phyloP scores from a whole-genome alignment of 2,113 vertebrate genomes.

The Miniopterus natalensis region DNA sequence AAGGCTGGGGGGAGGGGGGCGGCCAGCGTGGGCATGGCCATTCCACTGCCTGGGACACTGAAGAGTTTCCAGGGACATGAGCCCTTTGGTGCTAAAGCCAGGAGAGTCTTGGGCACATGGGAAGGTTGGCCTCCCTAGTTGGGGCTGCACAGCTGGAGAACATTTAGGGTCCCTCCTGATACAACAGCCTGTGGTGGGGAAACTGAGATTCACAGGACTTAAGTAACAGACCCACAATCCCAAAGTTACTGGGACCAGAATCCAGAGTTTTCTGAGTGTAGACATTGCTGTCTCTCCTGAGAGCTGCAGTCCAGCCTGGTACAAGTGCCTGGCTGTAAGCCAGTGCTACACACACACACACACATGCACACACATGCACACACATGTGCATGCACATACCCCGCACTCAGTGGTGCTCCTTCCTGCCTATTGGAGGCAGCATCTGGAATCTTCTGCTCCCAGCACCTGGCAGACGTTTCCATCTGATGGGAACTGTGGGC shows the following conservation, averaged over 20 bases:
- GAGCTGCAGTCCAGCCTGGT: fast-evolving
- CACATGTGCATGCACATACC: too few species aligned
- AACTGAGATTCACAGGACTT: not conserved
- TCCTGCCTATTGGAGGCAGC: too few species aligned
- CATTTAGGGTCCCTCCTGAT: fast-evolving
- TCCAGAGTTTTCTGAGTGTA: too few species aligned
- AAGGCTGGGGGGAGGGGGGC: fast-evolving
- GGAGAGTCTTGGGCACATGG: not conserved
- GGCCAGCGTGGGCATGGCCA: fast-evolving
- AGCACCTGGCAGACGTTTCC: too few species aligned
- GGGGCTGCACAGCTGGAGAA: not conserved
- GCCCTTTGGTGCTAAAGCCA: not conserved
- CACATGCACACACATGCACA: too few species aligned
- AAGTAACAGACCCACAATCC: not conserved
- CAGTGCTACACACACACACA: not conserved
- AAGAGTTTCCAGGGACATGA: fast-evolving
- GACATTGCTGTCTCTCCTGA: fast-evolving
- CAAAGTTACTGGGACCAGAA: not conserved
- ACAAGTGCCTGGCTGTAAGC: not conserved
- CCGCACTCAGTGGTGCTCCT: too few species aligned
- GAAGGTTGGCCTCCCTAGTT: fast-evolving
- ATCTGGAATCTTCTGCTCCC: too few species aligned
- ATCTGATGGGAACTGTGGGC: too few species aligned
- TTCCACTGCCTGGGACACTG: fast-evolving
- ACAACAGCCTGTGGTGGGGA: not conserved